Percentiles rank a stretch among this genome's conserved stretches.
phyloP scores from a whole-genome alignment of 2,113 vertebrate species.

The Fulica atra region DNA sequence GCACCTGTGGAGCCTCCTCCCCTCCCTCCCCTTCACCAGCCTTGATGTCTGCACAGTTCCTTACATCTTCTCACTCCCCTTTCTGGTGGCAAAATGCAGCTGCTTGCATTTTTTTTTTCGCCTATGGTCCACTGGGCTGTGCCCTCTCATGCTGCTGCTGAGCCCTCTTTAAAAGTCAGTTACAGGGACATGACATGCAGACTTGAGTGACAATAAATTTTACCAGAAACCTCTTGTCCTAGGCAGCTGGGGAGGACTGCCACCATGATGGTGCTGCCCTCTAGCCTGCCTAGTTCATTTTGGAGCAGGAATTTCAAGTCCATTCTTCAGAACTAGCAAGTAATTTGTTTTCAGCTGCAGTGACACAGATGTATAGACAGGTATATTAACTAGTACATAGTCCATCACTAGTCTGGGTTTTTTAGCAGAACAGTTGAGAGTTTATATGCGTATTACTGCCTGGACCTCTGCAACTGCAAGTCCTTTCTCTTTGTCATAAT shows the following conservation, averaged over 20 bases:
- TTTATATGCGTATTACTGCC: not conserved
- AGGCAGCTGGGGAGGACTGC: not conserved
- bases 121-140: not conserved
- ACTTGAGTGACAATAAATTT: not conserved
- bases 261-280: not conserved
- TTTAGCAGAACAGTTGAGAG: not conserved
- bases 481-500: not conserved
- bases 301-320: not conserved
- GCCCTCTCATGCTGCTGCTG: not conserved
- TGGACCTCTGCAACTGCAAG: not conserved
- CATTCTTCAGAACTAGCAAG: not conserved
- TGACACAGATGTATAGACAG: not conserved
- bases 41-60: too few relatives aligned
- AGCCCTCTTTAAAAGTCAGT: not conserved
- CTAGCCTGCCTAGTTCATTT: not conserved
- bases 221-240: not conserved
- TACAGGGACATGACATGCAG: not conserved
- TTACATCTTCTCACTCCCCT: too few relatives aligned
- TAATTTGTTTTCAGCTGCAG: not conserved
- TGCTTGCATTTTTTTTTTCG: too few relatives aligned
- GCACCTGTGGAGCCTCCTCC: too few relatives aligned
- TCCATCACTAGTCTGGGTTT: not conserved
- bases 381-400: too few relatives aligned
- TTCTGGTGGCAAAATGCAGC: too few relatives aligned
- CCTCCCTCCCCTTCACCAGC: too few relatives aligned